Evolutionary conservation across 2,888 invertebrate genomes (phyloP), one percentile per base, ranked within the genome.

Genomic region (Oscheius onirici): DNA sequence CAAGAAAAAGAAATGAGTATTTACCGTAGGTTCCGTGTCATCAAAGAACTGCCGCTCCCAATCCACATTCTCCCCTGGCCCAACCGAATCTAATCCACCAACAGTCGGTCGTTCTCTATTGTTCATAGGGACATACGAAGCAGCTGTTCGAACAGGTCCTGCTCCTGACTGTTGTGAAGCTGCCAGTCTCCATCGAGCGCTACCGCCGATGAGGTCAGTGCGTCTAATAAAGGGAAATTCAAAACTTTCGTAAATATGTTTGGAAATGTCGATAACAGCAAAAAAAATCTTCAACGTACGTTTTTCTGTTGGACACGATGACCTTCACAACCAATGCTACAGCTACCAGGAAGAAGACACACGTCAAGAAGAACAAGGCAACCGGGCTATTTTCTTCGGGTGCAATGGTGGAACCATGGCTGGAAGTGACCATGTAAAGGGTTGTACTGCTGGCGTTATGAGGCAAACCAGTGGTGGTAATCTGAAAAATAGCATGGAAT

Each of bases 31-130:
- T 71, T 82, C 81, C 8, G 73, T 46, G 22, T 84, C 84, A 72
- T 83, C 84, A 66, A 84, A 84, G 74, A 84, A 84, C 63, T 84
- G 84, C 22, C 84, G 71, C 69, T 84, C 84, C 84, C 84, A 84
- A 52, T 84, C 84, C 41, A 84, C 74, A 28, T 79, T 75, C 24
- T 80, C 81, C 8, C 40, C 58, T 13, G 75, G 76, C 10, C 75
- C 73, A 13, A 80, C 76, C 28, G 77, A 73, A 65, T 80, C 83
- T 52, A 81, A 55, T 34, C 75, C 69, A 49, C 74, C 75, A 40
- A 65, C 51, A 2, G 40, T 41, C 13, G 54, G 55, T 0, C 67
- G 49, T 13, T 46, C 46, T 46, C 63, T 46, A 10, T 43, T 58
- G 17, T 44, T 61, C 72, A 72, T 72, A 5, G 67, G 72, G 3